A percentile compares a stretch with the other conserved stretches of the same genome.
phyloP scores from a whole-genome alignment of 2,113 vertebrate species.

The Limnothrissa miodon region DNA sequence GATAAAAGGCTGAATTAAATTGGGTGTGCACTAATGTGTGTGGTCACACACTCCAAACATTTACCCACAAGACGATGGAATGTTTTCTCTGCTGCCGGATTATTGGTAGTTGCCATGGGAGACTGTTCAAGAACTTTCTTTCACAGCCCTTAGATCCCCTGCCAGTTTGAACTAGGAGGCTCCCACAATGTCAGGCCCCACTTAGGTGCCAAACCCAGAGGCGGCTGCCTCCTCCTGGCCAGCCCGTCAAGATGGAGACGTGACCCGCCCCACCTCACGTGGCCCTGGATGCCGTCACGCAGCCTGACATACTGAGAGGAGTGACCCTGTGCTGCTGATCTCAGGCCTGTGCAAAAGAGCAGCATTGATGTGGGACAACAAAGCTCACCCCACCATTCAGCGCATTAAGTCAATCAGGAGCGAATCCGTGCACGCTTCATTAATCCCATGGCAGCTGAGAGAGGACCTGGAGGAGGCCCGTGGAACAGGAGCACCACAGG shows the following conservation, averaged over 20 bases:
- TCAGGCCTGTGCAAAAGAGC: slow-evolving; percentile 27
- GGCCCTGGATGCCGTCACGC: slow-evolving; percentile 36
- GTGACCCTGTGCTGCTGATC: slow-evolving; percentile 35
- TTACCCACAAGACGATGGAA: slow-evolving; percentile 37
- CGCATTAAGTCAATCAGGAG: slow-evolving; percentile 44
- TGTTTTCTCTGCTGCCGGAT: slow-evolving; percentile 43
- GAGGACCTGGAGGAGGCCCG: slow-evolving; percentile 33
- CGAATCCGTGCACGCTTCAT: slow-evolving; percentile 38
- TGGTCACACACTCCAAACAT: slow-evolving; percentile 36
- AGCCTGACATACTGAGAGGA: slow-evolving; percentile 44
- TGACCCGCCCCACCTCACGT: slow-evolving; percentile 36
- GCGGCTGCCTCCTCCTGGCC: slow-evolving; percentile 21
- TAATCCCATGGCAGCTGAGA: slow-evolving; percentile 43
- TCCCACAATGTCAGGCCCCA: slow-evolving; percentile 41
- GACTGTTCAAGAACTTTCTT: slow-evolving; percentile 38
- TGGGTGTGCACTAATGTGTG: slow-evolving; percentile 37
- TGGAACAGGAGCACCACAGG: slow-evolving; percentile 19
- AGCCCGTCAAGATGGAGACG: slow-evolving; percentile 34
- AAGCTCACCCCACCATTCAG: slow-evolving; percentile 38
- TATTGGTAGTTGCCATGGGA: slow-evolving; percentile 43
- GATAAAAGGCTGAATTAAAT: slow-evolving; percentile 26
- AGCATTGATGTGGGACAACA: slow-evolving; percentile 46
- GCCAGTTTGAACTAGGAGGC: slow-evolving; percentile 46
- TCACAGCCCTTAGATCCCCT: slow-evolving; percentile 47
- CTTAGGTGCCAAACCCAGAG: slow-evolving; percentile 42